These are phyloP conservation scores for Ciconia boyciana DNA, from an alignment of 2,113 vertebrate genomes.

Conservation along the genomic window DNA sequence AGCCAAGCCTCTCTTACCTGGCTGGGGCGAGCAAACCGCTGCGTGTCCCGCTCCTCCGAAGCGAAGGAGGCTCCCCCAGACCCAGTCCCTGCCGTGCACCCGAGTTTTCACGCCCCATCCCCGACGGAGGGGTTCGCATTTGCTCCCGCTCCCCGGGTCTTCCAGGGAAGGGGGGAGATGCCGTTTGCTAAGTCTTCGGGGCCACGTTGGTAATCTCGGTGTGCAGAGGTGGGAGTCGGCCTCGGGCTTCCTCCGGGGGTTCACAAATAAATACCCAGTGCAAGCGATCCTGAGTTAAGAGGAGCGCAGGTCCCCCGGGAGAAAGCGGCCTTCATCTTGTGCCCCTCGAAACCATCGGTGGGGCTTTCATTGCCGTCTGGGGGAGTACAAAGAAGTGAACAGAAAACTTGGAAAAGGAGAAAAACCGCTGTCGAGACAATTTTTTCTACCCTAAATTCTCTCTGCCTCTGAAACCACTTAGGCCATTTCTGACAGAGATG, in stretches of 20 bases:
- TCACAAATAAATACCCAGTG: fast-evolving
- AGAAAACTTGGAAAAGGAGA: background rate
- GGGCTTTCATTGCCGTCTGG: background rate
- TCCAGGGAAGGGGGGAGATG: background rate
- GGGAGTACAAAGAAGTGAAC: background rate
- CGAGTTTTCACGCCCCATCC: fast-evolving
- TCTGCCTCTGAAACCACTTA: background rate
- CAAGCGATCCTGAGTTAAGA: fast-evolving
- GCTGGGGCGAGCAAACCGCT: too few relatives aligned
- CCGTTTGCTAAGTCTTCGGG: too few relatives aligned
- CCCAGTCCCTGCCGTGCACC: fast-evolving
- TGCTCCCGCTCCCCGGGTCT: fast-evolving
- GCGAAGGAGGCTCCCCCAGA: background rate
- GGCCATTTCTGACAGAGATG: background rate
- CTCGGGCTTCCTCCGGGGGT: fast-evolving
- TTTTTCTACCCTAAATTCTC: background rate
- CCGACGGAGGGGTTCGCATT: fast-evolving
- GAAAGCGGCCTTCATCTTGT: background rate
- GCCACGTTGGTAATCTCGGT: fast-evolving
- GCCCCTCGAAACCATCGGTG: background rate
- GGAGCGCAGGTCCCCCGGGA: background rate
- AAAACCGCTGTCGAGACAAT: fast-evolving
- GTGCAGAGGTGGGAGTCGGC: background rate
- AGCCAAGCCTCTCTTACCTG: background rate
- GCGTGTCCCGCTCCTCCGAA: too few relatives aligned